Base-by-base conservation (phyloP, 2,888 invertebrate species). In the Eristalinus sepulchralis region DNA sequence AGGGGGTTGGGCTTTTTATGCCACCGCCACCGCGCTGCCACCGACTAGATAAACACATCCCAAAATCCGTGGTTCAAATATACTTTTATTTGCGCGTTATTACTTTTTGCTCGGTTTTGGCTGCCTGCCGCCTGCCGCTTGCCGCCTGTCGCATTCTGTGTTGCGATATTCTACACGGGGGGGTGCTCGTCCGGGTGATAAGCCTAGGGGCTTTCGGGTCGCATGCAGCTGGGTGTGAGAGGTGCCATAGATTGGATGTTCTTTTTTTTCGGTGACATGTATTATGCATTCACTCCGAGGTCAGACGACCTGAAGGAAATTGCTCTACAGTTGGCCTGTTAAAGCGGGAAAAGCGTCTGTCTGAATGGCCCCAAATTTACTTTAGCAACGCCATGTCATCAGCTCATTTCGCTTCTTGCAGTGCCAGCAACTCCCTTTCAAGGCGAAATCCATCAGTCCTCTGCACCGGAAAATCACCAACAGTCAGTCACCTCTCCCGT, bases 31-130 rank as follows among this genome's bases (percentile, higher is more conserved):
- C 27, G 27, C 27, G 27, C 27, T 27, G 5, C 33, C 31, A 47
- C 57, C 63, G 72, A 85, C 77, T 85, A 81, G 85, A 85, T 85
- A 85, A 85, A 85, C 73, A 85, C 81, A 77, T 77, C 77, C 85
- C 39, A 53, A 77, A 85, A 77, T 77, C 81, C 77, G 72, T 72
- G 81, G 67, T 81, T 81, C 81, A 73, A 73, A 81, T 53, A 72
- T 80, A 67, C 62, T 59, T 77, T 85, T 81, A 77, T 85, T 81
- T 76, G 67, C 53, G 72, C 77, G 77, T 59, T 79, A 73, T 73
- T 76, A 64, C 67, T 66, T 71, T 66, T 62, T 27, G 34, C 36
- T 24, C 67, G 39, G 17, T 39, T 64, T 20, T 36, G n/a, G 27
- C 27, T 39, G 1, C n/a, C 1, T 33, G 5, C 27, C 9, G 13